Conservation (phyloP, 2,888 invertebrate species). For the Cephalotes varians region DNA sequence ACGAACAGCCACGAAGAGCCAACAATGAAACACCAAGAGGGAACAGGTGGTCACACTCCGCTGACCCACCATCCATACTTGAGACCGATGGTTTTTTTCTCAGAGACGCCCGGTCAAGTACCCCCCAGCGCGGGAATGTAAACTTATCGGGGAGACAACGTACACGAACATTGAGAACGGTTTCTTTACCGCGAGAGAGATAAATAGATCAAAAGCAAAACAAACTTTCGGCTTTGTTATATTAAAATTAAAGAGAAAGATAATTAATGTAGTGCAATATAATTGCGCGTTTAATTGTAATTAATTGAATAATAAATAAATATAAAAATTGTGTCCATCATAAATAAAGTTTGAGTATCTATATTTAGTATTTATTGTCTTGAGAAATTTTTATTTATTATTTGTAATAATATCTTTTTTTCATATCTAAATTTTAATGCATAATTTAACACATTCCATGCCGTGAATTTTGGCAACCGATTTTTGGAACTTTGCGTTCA, state of each 20-base stretch:
- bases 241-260: not conserved
- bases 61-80: constrained; percentile 43
- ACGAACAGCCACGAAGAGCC: constrained; percentile 34
- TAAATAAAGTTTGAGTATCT: not conserved
- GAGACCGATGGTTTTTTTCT: constrained; percentile 15
- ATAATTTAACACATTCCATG: too few relatives aligned
- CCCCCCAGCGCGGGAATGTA: constrained; percentile 10
- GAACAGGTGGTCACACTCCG: constrained; percentile 70
- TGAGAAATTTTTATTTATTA: too few relatives aligned
- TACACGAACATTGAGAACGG: not conserved
- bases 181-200: not conserved
- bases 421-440: too few relatives aligned
- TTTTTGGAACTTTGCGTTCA: too few relatives aligned
- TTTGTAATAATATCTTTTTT: not conserved
- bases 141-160: constrained; percentile 10
- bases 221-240: not conserved
- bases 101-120: constrained; percentile 27
- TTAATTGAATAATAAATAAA: not conserved
- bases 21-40: constrained; percentile 64
- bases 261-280: not conserved
- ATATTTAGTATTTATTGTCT: not conserved
- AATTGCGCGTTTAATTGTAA: not conserved
- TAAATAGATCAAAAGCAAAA: not conserved
- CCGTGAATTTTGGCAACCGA: too few relatives aligned
- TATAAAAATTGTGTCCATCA: not conserved